Base-by-base conservation (phyloP, 2,113 vertebrate species). In the Mugil cephalus region DNA sequence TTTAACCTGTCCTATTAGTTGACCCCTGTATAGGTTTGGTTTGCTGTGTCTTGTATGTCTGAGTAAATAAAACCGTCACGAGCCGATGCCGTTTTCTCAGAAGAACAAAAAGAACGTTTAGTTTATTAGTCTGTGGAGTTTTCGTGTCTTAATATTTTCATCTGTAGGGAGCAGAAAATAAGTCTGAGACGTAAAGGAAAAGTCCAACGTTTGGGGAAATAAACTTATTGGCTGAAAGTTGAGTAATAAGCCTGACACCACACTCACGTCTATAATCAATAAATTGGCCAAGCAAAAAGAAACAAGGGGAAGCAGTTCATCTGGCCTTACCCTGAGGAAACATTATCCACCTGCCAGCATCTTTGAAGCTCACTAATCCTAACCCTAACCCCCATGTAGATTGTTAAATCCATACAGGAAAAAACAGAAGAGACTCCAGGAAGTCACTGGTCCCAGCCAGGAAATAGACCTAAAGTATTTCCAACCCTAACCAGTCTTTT, bases 131-230 rank as follows among this genome's bases (percentile, higher is more conserved):
- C 52, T 67, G 79, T 86, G 62, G 39, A 79, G 67, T 89, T 78
- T 39, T 10, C 70, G 74, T 85, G 80, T 88, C 83, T 74, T 82
- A 77, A 80, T 86, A 60, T 77, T 78, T 73, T 66, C 79, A 71
- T 77, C 76, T 82, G 74, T 84, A 85, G 86, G 79, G 81, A 89
- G 61, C 1, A 10, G 60, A 86, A 64, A 72, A 71, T 52, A 62
- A 56, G 82, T 77, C 61, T 47, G 63, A 86, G 54, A 85, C 78
- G 81, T 70, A 6, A 52, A 55, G 62, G 51, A 8, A 39, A 60
- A 48, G 18, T 56, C 18, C 7, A 21, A 24, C 35, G 42, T 65
- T 63, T 75, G 48, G 21, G 15, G 53, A 43, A 62, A 61, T 34
- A 5, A 1, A 6, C 21, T 18, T 47, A 19, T 73, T 69, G 53